Percentiles rank a stretch among this genome's conserved stretches.
Conservation (phyloP, 2,888 invertebrate genomes). For the Phytoseiulus persimilis region DNA sequence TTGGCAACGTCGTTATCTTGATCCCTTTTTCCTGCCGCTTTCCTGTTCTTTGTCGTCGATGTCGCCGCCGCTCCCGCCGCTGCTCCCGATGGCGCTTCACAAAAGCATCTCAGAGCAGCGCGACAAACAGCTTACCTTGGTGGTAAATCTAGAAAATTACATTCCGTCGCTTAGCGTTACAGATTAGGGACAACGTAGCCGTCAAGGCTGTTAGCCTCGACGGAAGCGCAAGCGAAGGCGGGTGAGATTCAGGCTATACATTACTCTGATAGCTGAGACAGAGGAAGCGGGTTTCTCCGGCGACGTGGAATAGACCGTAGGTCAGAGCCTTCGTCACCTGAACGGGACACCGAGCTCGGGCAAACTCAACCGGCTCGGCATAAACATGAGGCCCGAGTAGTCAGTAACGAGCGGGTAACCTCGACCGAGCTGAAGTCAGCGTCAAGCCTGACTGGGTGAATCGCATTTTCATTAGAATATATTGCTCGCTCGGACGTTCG, state of each 20-base stretch:
- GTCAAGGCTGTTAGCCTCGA: background rate
- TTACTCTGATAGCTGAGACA: background rate
- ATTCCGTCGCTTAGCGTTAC: background rate
- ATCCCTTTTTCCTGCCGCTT: background rate
- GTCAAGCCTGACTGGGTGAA: background rate
- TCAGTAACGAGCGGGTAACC: background rate
- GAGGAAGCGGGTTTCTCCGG: background rate
- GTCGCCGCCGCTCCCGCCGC: background rate
- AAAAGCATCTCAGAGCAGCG: background rate
- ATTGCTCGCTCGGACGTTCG: background rate
- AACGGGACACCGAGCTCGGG: background rate
- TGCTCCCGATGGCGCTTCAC: background rate
- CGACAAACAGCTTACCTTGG: background rate
- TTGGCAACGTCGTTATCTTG: background rate
- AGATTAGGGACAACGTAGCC: background rate
- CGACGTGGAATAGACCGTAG: background rate
- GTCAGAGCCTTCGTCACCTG: background rate
- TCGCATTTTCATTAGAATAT: background rate
- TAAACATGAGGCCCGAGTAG: background rate
- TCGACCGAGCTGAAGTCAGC: background rate
- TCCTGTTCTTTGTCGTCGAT: background rate
- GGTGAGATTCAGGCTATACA: background rate
- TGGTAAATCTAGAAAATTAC: slow-evolving; percentile 5
- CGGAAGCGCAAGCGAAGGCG: background rate
- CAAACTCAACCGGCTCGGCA: background rate